Percentiles rank a stretch among this genome's conserved stretches.
Evolutionary conservation across 2,113 vertebrate genomes (phyloP).

Genomic region (Tragelaphus imberbis): DNA sequence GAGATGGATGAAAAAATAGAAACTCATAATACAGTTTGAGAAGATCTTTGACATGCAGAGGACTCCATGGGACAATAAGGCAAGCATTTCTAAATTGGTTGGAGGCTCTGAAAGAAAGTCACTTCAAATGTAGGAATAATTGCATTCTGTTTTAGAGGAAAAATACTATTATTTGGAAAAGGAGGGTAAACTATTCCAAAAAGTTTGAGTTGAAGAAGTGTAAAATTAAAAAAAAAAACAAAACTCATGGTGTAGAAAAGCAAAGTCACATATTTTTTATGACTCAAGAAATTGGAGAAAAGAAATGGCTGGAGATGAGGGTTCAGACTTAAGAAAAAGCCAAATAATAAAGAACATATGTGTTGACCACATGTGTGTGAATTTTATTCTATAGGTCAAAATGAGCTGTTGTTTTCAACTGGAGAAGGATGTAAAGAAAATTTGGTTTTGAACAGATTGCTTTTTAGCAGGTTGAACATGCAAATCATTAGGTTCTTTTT

Average conservation of each 20-base stretch:
- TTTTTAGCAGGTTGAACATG: background rate
- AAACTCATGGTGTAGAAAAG: background rate
- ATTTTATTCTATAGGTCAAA: background rate
- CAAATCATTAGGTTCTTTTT: background rate
- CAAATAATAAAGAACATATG: background rate
- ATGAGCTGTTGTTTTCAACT: background rate
- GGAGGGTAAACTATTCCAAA: background rate
- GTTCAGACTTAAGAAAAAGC: background rate
- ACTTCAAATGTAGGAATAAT: background rate
- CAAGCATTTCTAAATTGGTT: background rate
- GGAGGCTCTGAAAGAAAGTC: background rate
- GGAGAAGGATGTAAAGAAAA: background rate
- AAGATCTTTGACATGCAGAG: background rate
- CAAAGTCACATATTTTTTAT: background rate
- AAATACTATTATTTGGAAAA: background rate
- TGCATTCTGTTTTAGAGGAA: background rate
- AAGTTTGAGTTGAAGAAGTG: accelerated
- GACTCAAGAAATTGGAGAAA: background rate
- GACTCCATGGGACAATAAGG: accelerated
- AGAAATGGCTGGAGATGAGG: background rate
- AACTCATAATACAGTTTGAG: accelerated
- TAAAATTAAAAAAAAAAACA: background rate
- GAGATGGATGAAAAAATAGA: background rate
- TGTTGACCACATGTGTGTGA: background rate
- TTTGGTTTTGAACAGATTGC: background rate